Evolutionary conservation across 2,113 vertebrate species (phyloP).

Genomic region (Chaetura pelagica): DNA sequence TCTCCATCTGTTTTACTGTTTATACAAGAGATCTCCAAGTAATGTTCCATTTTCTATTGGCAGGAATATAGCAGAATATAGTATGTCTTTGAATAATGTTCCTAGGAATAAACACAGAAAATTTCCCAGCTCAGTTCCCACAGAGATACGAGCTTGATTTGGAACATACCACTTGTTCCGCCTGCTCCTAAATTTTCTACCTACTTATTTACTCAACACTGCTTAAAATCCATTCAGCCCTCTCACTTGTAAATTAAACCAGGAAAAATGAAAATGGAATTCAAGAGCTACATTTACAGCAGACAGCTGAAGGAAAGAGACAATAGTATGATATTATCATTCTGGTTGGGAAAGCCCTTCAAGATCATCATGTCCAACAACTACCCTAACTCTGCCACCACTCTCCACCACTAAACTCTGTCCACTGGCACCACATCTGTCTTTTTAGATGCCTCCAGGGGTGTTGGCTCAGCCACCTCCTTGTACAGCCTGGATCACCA

Average conservation of each 20-base stretch:
- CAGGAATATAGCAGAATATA: not conserved
- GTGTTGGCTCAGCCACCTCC: too few species aligned
- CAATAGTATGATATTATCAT: not conserved
- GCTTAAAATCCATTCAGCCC: not conserved
- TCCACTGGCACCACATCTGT: too few species aligned
- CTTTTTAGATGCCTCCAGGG: too few species aligned
- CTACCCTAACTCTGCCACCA: too few species aligned
- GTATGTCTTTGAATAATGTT: not conserved
- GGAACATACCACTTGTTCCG: not conserved
- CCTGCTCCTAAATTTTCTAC: slow-evolving; percentile 10
- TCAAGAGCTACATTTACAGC: not conserved
- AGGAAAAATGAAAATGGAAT: not conserved
- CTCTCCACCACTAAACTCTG: too few species aligned
- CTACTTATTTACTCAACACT: not conserved
- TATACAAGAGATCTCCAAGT: not conserved
- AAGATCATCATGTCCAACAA: too few species aligned
- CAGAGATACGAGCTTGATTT: not conserved
- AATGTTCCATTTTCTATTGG: not conserved
- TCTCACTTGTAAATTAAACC: not conserved
- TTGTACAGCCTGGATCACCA: too few species aligned
- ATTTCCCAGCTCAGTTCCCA: not conserved
- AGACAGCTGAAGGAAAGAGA: not conserved
- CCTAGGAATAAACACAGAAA: not conserved
- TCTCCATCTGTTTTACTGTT: not conserved
- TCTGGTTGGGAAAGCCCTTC: too few species aligned